Conservation (phyloP, 2,888 invertebrate genomes). For the Cremastinae sp. region DNA sequence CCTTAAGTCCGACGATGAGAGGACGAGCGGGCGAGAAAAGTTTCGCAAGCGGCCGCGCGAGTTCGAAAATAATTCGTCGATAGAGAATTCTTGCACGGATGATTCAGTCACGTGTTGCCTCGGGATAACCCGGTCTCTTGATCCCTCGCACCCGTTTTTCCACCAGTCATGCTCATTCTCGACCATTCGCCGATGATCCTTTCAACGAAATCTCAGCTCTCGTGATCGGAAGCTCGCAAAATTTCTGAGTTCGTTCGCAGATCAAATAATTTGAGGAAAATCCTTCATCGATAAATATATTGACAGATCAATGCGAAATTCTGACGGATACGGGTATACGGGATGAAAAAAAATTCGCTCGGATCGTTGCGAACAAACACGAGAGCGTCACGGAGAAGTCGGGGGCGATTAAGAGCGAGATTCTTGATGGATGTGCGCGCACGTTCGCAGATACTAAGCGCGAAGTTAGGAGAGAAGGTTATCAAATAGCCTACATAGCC, state of each 20-base stretch:
- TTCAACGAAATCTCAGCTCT: too few relatives aligned
- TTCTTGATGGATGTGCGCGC: not conserved
- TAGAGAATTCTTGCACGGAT: conserved; percentile 20
- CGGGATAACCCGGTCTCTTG: conserved; percentile 31
- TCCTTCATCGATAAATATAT: too few relatives aligned
- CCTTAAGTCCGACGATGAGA: not conserved
- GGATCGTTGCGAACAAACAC: conserved; percentile 33
- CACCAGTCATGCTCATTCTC: conserved; percentile 22
- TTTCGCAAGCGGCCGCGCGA: not conserved
- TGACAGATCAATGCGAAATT: too few relatives aligned
- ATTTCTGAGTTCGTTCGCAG: too few relatives aligned
- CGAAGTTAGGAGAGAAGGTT: conserved; percentile 54
- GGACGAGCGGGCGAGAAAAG: not conserved
- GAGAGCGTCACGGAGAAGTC: conserved; percentile 28
- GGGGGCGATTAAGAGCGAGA: conserved; percentile 19
- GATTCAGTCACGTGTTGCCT: conserved; percentile 41
- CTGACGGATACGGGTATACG: too few relatives aligned
- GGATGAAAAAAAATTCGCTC: not conserved
- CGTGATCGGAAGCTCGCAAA: too few relatives aligned
- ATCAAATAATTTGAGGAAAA: too few relatives aligned
- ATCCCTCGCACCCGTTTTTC: conserved; percentile 26
- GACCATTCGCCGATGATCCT: conserved; percentile 15
- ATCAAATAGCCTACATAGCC: conserved; percentile 63
- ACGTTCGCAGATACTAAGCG: conserved; percentile 18
- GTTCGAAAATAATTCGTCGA: conserved; percentile 37